These are phyloP conservation scores for Acanthurus lineatus DNA, from an alignment of 2,797 vertebrate genomes.

Conservation along the genomic window DNA sequence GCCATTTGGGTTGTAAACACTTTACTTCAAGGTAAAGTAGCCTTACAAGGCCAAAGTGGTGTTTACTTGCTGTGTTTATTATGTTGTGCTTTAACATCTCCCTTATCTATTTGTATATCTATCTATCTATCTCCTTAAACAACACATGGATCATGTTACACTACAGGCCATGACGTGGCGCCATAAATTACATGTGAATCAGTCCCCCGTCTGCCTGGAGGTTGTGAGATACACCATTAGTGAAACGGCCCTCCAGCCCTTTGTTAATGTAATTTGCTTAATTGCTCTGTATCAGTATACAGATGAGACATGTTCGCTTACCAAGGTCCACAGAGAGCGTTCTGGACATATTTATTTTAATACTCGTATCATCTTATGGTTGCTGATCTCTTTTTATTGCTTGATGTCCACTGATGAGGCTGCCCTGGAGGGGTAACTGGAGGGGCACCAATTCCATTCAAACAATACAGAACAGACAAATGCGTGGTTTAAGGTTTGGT, in stretches of 20 bases:
- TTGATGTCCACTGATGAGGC: slow-evolving; percentile 34
- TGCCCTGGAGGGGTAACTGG: not conserved
- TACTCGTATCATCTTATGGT: slow-evolving; percentile 66
- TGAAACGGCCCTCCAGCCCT: slow-evolving; percentile 78
- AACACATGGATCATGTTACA: slow-evolving; percentile 59
- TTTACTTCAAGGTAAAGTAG: slow-evolving; percentile 57
- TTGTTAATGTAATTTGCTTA: slow-evolving; percentile 87
- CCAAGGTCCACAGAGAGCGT: slow-evolving; percentile 71
- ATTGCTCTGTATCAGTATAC: slow-evolving; percentile 83
- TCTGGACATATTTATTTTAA: slow-evolving; percentile 80
- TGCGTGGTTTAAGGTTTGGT: not conserved
- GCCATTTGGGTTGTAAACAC: slow-evolving; percentile 57
- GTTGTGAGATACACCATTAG: slow-evolving; percentile 81
- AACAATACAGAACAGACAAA: not conserved
- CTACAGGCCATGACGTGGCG: slow-evolving; percentile 58
- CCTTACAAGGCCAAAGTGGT: slow-evolving; percentile 56
- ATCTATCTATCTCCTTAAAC: slow-evolving; percentile 18
- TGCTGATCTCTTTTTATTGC: slow-evolving; percentile 43
- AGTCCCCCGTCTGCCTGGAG: slow-evolving; percentile 79
- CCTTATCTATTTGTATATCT: slow-evolving; percentile 66
- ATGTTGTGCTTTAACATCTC: slow-evolving; percentile 27
- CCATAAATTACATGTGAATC: slow-evolving; percentile 75
- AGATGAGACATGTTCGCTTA: slow-evolving; percentile 75
- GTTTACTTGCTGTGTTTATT: slow-evolving; percentile 42
- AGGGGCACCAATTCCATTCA: not conserved